Percentiles rank a stretch among this genome's conserved stretches.
phyloP scores from a whole-genome alignment of 2,888 invertebrate genomes.

The Ophraella communa region DNA sequence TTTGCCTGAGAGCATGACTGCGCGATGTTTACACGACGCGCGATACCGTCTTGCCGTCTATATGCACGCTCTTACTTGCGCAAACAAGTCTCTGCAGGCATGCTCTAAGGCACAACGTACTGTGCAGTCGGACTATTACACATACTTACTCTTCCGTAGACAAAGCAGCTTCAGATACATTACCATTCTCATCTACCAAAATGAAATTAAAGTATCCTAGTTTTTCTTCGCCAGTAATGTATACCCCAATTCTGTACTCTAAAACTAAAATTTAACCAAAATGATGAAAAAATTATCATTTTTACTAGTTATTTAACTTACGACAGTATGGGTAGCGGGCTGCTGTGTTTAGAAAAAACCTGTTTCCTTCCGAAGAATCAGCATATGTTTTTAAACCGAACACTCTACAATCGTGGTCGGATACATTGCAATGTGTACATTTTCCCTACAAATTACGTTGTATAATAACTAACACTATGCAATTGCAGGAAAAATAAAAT shows the following conservation, averaged over 20 bases:
- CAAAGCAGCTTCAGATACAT: slow-evolving; percentile 46
- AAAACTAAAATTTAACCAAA: slow-evolving; percentile 37
- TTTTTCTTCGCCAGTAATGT: slow-evolving; percentile 18
- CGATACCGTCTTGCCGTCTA: no score
- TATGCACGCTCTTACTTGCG: no score
- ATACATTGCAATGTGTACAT: slow-evolving; percentile 47
- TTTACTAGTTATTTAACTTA: slow-evolving; percentile 39
- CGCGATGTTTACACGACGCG: no score
- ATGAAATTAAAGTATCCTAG: slow-evolving; percentile 53
- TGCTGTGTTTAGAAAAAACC: slow-evolving; percentile 54
- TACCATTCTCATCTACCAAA: slow-evolving; percentile 48
- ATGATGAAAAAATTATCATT: not conserved
- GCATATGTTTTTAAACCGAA: slow-evolving; percentile 51
- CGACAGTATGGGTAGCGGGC: slow-evolving; percentile 53
- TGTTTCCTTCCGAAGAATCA: slow-evolving; percentile 41
- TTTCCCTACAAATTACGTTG: slow-evolving; percentile 47
- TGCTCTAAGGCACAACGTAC: no score
- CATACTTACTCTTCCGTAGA: slow-evolving; percentile 23
- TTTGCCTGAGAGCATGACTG: no score
- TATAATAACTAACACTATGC: not conserved
- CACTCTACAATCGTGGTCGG: slow-evolving; percentile 48
- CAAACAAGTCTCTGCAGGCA: no score
- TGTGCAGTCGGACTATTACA: no score
- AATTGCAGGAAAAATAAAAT: not conserved
- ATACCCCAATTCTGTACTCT: slow-evolving; percentile 39